Base-by-base conservation (phyloP, 2,113 vertebrate genomes). In the Azemiops feae region DNA sequence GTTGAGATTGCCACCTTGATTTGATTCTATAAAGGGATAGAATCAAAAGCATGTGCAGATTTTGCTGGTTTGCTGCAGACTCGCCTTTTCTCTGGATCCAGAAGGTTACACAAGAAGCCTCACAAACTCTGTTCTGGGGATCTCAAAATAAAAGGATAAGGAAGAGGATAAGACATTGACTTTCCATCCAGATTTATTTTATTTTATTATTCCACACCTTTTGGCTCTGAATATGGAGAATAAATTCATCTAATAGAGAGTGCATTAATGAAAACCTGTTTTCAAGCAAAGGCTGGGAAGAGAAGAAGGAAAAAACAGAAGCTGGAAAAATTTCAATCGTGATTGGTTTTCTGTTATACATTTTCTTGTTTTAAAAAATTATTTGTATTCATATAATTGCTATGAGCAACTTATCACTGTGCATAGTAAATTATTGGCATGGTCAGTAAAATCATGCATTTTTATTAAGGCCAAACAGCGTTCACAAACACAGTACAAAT, bases 151-250 rank as follows among this genome's bases (percentile, higher is more conserved):
- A 74, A 74, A 34, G 69, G 16, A 74, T 43, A 20, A 91, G 53
- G 91, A 11, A 91, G 39, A 58, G 30, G 9, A n/a, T 88, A 45
- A 43, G 11, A 88, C 30, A 88, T 30, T 69, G 57, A 34, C 52
- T 23, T 74, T 34, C 58, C 60, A 69, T 88, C 85, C 64, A 60
- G 88, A 88, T 25, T 39, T 47, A 22, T 52, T 92, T 92, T 87
- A n/a, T 60, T 92, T 92, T 69, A 58, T 87, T 53, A 30, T 87
- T 57, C 34, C 55, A 60, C 52, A 85, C 90, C 89, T 39, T 54
- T 90, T 90, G 55, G 55, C 89, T 90, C 9, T 3, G 89, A 58
- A 64, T 64, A 87, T 69, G 57, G 92, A 91, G 90, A 90, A 93
- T 87, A 64, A 88, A 81, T 53, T 55, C 22, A 81, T 88, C 39